phyloP scores from a whole-genome alignment of 1,140 invertebrate species.

The Harpegnathos saltator region DNA sequence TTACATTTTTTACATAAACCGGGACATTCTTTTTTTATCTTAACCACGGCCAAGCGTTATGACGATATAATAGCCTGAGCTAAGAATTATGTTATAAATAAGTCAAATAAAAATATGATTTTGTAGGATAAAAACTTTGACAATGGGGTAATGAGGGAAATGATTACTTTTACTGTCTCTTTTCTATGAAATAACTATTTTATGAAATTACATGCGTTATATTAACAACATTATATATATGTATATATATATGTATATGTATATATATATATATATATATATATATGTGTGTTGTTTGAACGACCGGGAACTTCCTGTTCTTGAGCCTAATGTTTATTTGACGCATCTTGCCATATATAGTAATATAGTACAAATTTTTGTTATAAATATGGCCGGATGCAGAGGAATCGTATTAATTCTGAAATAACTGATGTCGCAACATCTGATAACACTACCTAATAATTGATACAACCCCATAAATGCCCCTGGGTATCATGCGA shows the following conservation, averaged over 20 bases:
- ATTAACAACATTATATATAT: too few relatives aligned
- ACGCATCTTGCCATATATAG: constrained; percentile 44
- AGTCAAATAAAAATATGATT: constrained; percentile 58
- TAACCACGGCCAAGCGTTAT: not conserved
- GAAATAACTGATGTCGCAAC: constrained; percentile 59
- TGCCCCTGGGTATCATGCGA: constrained; percentile 44
- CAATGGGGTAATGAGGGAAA: constrained; percentile 53
- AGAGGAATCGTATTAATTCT: constrained; percentile 73
- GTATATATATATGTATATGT: too few relatives aligned
- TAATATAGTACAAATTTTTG: constrained; percentile 71
- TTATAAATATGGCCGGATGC: constrained; percentile 77
- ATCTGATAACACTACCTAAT: constrained; percentile 49
- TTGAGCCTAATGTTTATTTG: constrained; percentile 27
- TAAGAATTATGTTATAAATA: constrained; percentile 12
- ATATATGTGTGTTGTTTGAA: too few relatives aligned
- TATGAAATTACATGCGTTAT: constrained; percentile 79
- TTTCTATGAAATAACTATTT: constrained; percentile 78
- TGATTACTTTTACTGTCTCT: constrained; percentile 71
- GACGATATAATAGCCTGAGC: constrained; percentile 21
- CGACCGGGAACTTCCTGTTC: constrained; percentile 69
- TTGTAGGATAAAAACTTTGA: constrained; percentile 51
- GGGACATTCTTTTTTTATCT: not conserved
- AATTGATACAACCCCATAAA: constrained; percentile 51
- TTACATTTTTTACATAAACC: constrained; percentile 36
- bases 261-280: too few relatives aligned